Conservation (phyloP, 2,113 vertebrate genomes). For the Scartelaos histophorus region DNA sequence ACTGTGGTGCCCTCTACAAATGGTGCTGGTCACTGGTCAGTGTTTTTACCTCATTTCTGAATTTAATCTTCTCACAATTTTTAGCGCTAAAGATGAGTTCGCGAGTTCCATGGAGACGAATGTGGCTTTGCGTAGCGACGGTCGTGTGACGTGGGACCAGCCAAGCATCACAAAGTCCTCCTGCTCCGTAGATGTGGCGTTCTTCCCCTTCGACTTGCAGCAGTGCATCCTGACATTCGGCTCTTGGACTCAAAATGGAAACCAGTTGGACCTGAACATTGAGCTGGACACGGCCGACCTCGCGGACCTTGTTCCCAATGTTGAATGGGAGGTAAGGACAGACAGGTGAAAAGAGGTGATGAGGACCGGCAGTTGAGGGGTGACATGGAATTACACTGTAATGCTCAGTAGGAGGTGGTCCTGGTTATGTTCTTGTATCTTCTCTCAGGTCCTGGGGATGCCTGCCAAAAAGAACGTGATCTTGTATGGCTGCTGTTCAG, state of each 20-base stretch:
- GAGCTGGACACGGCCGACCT: slow-evolving; percentile 78
- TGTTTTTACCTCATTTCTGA: too few species aligned
- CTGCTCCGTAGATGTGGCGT: slow-evolving; percentile 89
- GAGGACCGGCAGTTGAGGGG: too few species aligned
- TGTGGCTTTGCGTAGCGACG: slow-evolving; percentile 83
- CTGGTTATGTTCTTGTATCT: neutral
- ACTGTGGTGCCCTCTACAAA: too few species aligned
- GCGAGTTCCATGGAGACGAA: slow-evolving; percentile 87
- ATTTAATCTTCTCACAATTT: neutral
- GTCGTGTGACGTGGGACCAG: slow-evolving; percentile 86
- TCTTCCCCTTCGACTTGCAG: slow-evolving; percentile 92
- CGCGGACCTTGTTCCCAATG: slow-evolving; percentile 86
- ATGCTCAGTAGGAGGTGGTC: too few species aligned
- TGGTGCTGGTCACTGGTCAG: too few species aligned
- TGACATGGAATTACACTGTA: too few species aligned
- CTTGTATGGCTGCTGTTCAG: slow-evolving; percentile 89
- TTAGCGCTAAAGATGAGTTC: slow-evolving; percentile 84
- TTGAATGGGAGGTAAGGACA: slow-evolving; percentile 80
- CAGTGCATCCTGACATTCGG: slow-evolving; percentile 87
- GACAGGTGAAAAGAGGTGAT: too few species aligned
- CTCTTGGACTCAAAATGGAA: slow-evolving; percentile 91
- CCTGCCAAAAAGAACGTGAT: slow-evolving; percentile 84
- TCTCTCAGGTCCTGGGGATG: slow-evolving; percentile 82
- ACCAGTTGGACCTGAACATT: slow-evolving; percentile 86
- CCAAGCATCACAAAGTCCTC: slow-evolving; percentile 92